phyloP scores from a whole-genome alignment of 2,797 vertebrate genomes.

The Pogoniulus pusillus region DNA sequence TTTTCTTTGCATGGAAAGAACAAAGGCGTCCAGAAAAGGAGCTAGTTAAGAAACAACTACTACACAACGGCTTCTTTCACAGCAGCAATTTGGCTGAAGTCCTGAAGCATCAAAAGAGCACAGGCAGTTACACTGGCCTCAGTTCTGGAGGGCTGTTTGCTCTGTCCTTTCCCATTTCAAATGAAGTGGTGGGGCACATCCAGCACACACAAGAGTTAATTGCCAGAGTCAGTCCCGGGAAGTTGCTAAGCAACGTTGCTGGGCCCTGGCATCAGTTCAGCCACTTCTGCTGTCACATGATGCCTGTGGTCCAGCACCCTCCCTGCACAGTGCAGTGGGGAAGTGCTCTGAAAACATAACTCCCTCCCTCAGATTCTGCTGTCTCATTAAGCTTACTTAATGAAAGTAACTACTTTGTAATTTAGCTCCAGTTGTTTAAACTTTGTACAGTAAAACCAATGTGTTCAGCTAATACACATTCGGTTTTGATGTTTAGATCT shows the following conservation, averaged over 20 bases:
- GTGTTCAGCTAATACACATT: neutral
- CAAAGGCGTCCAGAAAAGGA: neutral
- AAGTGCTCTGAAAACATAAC: neutral
- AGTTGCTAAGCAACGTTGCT: conserved; percentile 60
- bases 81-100: neutral
- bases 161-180: neutral
- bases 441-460: neutral
- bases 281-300: neutral
- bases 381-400: neutral
- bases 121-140: accelerated
- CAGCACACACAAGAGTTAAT: neutral
- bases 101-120: accelerated
- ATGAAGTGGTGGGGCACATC: neutral
- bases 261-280: neutral
- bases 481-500: neutral
- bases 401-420: neutral
- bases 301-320: neutral
- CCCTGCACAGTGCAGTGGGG: neutral
- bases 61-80: neutral
- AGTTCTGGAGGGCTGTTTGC: neutral
- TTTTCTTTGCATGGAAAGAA: neutral
- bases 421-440: neutral
- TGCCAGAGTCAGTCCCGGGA: neutral
- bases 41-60: neutral
- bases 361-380: neutral